A percentile compares a stretch with the other conserved stretches of the same genome.
phyloP scores from a whole-genome alignment of 1,140 invertebrate species.

The Choristoneura fumiferana region DNA sequence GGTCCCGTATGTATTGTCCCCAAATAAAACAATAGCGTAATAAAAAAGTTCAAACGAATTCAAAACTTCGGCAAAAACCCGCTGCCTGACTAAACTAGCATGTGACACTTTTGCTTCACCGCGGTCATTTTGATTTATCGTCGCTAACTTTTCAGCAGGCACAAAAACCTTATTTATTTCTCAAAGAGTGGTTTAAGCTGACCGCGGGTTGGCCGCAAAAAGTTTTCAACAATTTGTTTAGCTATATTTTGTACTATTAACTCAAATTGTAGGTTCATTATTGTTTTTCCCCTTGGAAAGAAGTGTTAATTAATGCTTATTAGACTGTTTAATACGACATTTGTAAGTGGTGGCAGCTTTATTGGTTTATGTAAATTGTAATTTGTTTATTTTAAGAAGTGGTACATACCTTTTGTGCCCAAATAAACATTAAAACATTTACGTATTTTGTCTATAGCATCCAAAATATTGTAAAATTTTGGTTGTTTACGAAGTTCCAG shows the following conservation, averaged over 20 bases:
- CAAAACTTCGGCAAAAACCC: slow-evolving; percentile 9
- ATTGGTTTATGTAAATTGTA: too few species aligned
- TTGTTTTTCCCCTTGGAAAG: too few species aligned
- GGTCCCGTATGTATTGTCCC: not conserved
- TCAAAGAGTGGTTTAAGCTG: slow-evolving; percentile 8
- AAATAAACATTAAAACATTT: too few species aligned
- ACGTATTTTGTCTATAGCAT: too few species aligned
- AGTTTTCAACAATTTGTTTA: not conserved
- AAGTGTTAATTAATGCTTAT: too few species aligned
- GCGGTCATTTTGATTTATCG: slow-evolving; percentile 18
- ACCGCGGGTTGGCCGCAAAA: slow-evolving; percentile 10
- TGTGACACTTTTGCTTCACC: slow-evolving; percentile 15
- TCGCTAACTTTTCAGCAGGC: slow-evolving; percentile 7
- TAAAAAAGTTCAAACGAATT: slow-evolving; percentile 11
- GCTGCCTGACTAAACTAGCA: slow-evolving; percentile 7
- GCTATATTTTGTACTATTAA: not conserved
- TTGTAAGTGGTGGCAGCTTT: too few species aligned
- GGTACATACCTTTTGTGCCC: too few species aligned
- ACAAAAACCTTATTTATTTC: slow-evolving; percentile 19
- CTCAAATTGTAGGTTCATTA: not conserved
- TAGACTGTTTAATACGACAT: too few species aligned
- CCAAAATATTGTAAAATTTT: too few species aligned
- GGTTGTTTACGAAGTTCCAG: too few species aligned
- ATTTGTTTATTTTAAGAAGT: too few species aligned
- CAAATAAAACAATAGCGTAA: slow-evolving; percentile 16